Conservation (phyloP, 2,888 invertebrate species). For the Cryptus armator region DNA sequence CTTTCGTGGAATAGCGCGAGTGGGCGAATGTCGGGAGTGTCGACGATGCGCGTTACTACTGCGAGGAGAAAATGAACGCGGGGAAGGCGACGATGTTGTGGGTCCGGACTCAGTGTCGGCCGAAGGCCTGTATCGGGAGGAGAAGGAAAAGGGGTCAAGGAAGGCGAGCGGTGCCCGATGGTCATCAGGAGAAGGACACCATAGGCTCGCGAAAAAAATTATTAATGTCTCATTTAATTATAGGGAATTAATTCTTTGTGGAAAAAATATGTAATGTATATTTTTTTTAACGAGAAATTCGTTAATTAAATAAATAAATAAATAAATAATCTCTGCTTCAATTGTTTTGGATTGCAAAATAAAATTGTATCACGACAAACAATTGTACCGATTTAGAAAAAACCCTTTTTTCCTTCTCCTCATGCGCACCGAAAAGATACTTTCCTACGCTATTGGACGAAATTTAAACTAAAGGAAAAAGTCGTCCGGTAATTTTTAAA, state of each 20-base stretch:
- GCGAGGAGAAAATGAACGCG: conserved; percentile 39
- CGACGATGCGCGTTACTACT: conserved; percentile 37
- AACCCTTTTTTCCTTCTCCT: conserved; percentile 79
- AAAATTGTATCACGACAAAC: neutral
- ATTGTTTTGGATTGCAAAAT: neutral
- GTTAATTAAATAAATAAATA: no score
- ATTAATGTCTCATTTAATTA: neutral
- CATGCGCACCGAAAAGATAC: conserved; percentile 70
- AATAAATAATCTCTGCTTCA: neutral
- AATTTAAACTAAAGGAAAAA: neutral
- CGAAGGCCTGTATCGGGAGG: conserved; percentile 71
- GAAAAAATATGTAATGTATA: no score
- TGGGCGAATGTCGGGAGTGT: conserved; percentile 15
- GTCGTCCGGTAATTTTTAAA: neutral
- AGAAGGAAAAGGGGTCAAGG: conserved; percentile 78
- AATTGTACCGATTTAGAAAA: conserved; percentile 28
- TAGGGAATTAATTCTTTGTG: neutral
- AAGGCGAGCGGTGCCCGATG: conserved; percentile 67
- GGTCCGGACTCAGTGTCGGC: conserved; percentile 71
- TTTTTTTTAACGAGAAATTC: no score
- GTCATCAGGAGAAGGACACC: conserved; percentile 78
- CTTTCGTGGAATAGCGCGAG: conserved; percentile 54
- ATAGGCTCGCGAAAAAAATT: conserved; percentile 19
- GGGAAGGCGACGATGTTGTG: conserved; percentile 65
- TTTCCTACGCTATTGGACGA: neutral